Percentiles rank a stretch among this genome's conserved stretches.
phyloP scores from a whole-genome alignment of 2,113 vertebrate genomes.

The Prionailurus bengalensis region DNA sequence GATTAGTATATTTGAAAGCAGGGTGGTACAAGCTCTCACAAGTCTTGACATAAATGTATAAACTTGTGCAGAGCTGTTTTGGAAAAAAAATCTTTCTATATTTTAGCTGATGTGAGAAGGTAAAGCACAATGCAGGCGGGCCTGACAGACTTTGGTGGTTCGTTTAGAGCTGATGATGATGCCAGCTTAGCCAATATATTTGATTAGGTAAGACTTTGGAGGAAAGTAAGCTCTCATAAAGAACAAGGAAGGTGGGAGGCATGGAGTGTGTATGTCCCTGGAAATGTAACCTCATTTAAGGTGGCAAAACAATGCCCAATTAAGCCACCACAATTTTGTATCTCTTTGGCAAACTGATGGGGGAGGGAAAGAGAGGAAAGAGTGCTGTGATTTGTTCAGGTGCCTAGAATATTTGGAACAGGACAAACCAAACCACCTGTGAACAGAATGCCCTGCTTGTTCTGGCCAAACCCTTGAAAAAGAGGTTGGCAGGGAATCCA shows the following conservation, averaged over 20 bases:
- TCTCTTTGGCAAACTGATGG: conserved; percentile 52
- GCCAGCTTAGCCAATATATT: conserved; percentile 28
- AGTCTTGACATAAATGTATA: conserved; percentile 1
- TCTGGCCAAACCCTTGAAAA: conserved; percentile 41
- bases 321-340: conserved; percentile 16
- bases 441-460: conserved; percentile 67
- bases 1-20: conserved; percentile 4
- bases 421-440: conserved; percentile 73
- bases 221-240: conserved; percentile 33
- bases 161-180: not conserved
- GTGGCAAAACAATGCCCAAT: conserved; percentile 63
- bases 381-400: conserved; percentile 73
- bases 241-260: not conserved
- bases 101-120: conserved; percentile 35
- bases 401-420: conserved; percentile 78
- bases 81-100: not conserved
- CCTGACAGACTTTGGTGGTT: not conserved
- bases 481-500: conserved; percentile 63
- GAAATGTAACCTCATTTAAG: conserved; percentile 66
- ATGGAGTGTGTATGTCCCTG: not conserved
- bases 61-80: not conserved
- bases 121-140: not conserved
- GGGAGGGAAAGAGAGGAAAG: not conserved
- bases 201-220: conserved; percentile 42
- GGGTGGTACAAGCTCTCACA: not conserved